Percentiles rank a stretch among this genome's conserved stretches.
These are phyloP conservation scores for Tenodera sinensis DNA, from an alignment of 2,888 invertebrate species.

Conservation along the genomic window DNA sequence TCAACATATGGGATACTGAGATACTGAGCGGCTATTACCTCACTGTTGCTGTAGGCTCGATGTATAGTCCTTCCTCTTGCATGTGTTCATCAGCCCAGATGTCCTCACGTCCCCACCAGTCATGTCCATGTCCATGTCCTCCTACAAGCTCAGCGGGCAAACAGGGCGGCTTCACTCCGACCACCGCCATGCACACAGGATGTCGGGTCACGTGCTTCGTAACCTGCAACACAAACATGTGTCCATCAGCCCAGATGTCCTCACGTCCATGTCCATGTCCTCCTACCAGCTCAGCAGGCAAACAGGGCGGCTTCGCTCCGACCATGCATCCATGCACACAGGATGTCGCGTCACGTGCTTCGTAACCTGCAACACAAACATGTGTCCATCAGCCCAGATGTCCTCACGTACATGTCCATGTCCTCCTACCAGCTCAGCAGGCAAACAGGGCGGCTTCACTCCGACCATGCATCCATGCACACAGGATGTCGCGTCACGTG, in stretches of 20 bases:
- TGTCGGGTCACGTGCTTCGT: conserved; percentile 34
- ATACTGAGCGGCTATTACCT: conserved; percentile 11
- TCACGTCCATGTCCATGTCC: no score
- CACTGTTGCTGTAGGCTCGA: conserved; percentile 27
- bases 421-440: background rate
- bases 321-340: conserved; percentile 34
- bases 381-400: no score
- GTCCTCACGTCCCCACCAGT: conserved; percentile 3
- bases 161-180: conserved; percentile 34
- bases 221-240: conserved; percentile 26
- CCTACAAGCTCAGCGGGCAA: conserved; percentile 15
- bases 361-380: conserved; percentile 31
- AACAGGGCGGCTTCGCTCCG: conserved; percentile 33
- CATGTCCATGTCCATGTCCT: background rate
- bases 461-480: conserved; percentile 36
- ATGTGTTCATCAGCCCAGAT: conserved; percentile 6
- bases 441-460: conserved; percentile 32
- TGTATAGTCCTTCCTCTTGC: conserved; percentile 21
- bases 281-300: conserved; percentile 20
- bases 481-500: conserved; percentile 34
- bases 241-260: no score
- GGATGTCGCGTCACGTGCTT: conserved; percentile 34
- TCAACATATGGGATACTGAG: background rate
- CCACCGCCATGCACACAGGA: conserved; percentile 35
- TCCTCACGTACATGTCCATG: no score